Conservation (phyloP, 2,888 invertebrate genomes). For the Andrena dorsata region DNA sequence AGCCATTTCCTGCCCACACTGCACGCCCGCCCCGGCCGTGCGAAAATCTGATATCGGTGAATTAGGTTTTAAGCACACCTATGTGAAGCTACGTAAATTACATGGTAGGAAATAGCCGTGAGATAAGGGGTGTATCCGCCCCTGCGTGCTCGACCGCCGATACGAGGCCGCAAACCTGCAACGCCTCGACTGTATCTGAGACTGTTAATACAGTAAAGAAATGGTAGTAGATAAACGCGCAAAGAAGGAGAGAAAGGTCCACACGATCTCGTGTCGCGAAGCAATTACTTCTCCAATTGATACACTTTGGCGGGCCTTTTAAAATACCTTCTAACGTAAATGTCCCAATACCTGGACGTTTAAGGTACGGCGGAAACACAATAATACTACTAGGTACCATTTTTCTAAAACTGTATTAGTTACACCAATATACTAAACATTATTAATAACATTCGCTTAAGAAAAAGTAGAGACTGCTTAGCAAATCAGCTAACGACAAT, state of each 20-base stretch:
- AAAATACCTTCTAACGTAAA: too few species aligned
- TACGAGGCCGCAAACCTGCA: neutral
- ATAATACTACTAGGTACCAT: too few species aligned
- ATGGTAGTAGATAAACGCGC: slow-evolving; percentile 17
- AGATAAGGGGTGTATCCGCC: slow-evolving; percentile 28
- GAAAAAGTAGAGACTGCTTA: too few species aligned
- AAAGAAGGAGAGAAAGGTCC: neutral
- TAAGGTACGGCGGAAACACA: too few species aligned
- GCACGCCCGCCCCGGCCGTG: slow-evolving; percentile 26
- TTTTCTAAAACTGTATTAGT: too few species aligned
- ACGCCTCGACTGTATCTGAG: slow-evolving; percentile 1
- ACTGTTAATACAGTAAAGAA: slow-evolving; percentile 19
- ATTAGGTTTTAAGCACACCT: slow-evolving; percentile 31
- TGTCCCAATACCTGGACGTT: too few species aligned
- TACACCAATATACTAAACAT: too few species aligned
- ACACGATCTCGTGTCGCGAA: too few species aligned
- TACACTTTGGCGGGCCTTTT: too few species aligned
- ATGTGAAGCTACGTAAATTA: slow-evolving; percentile 38
- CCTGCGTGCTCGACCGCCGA: neutral
- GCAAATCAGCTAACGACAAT: too few species aligned
- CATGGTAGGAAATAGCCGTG: slow-evolving; percentile 1
- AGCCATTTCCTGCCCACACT: slow-evolving; percentile 27
- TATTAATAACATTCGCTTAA: too few species aligned
- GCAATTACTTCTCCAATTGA: too few species aligned
- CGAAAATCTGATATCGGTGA: slow-evolving; percentile 46